Percentiles rank a stretch among this genome's conserved stretches.
Conservation (phyloP, 2,797 vertebrate genomes). For the Sebastolobus altivelis region DNA sequence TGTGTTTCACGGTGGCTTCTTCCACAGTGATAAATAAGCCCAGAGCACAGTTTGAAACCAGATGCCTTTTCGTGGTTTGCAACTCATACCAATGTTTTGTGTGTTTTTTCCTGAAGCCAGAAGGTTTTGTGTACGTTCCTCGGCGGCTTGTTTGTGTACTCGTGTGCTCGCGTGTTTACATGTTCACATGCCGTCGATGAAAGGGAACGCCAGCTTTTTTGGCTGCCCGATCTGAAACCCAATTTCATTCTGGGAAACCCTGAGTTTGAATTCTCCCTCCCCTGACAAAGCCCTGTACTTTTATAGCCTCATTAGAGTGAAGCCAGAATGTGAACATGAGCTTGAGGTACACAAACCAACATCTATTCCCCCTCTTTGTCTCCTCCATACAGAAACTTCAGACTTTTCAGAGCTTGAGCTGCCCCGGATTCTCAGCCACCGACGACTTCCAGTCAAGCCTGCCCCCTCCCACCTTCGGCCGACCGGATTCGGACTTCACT, state of each 20-base stretch:
- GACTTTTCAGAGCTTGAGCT: slow-evolving; percentile 85
- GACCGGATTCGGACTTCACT: slow-evolving; percentile 64
- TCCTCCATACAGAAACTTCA: slow-evolving; percentile 77
- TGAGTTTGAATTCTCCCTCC: slow-evolving; percentile 25
- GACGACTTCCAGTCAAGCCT: slow-evolving; percentile 65
- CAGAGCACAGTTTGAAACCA: slow-evolving; percentile 45
- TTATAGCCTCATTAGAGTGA: slow-evolving; percentile 30
- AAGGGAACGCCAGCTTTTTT: slow-evolving; percentile 50
- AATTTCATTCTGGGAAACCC: slow-evolving; percentile 62
- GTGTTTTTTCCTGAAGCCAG: slow-evolving; percentile 38
- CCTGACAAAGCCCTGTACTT: slow-evolving; percentile 23
- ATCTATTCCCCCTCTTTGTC: slow-evolving; percentile 30
- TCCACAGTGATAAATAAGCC: slow-evolving; percentile 38
- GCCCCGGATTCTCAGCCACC: slow-evolving; percentile 71
- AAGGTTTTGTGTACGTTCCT: slow-evolving; percentile 39
- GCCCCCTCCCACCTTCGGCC: slow-evolving; percentile 48
- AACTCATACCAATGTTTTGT: slow-evolving; percentile 48
- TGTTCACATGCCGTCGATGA: slow-evolving; percentile 52
- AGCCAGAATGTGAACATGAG: slow-evolving; percentile 21
- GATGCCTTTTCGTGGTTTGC: slow-evolving; percentile 58
- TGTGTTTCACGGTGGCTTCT: slow-evolving; percentile 40
- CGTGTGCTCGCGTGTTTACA: slow-evolving; percentile 40
- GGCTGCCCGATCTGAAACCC: slow-evolving; percentile 51
- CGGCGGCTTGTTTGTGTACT: slow-evolving; percentile 15
- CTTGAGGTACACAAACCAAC: slow-evolving; percentile 23